Percentiles rank a stretch among this genome's conserved stretches.
phyloP scores from a whole-genome alignment of 2,888 invertebrate genomes.

The Eledona agricola region DNA sequence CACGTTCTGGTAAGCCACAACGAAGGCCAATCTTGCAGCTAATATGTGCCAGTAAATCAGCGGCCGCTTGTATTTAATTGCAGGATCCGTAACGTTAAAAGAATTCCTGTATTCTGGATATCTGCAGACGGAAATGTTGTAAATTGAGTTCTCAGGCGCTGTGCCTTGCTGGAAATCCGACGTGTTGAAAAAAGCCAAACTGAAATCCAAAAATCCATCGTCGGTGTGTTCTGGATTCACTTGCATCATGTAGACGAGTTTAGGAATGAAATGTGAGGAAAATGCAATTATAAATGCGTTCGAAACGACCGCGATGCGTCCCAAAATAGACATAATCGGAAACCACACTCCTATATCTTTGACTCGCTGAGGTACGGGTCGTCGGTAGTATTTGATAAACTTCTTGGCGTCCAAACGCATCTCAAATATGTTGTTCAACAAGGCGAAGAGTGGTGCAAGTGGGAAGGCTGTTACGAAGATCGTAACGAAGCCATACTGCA shows the following conservation, averaged over 20 bases:
- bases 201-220: slow-evolving; percentile 74
- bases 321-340: slow-evolving; percentile 76
- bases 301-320: slow-evolving; percentile 78
- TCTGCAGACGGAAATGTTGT: slow-evolving; percentile 63
- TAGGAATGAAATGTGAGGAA: slow-evolving; percentile 84
- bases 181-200: slow-evolving; percentile 73
- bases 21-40: slow-evolving; percentile 77
- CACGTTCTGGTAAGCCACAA: slow-evolving; percentile 82
- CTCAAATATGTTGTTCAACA: slow-evolving; percentile 84
- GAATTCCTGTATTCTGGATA: slow-evolving; percentile 77
- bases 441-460: slow-evolving; percentile 81
- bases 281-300: slow-evolving; percentile 83
- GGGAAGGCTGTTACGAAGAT: slow-evolving; percentile 89
- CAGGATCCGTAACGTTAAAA: slow-evolving; percentile 63
- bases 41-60: slow-evolving; percentile 78
- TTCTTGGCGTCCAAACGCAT: slow-evolving; percentile 86
- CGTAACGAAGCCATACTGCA: slow-evolving; percentile 88
- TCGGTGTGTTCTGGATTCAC: slow-evolving; percentile 65
- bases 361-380: slow-evolving; percentile 78
- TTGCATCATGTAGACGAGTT: slow-evolving; percentile 72
- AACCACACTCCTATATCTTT: slow-evolving; percentile 84
- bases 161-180: slow-evolving; percentile 66
- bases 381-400: slow-evolving; percentile 75
- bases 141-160: slow-evolving; percentile 51
- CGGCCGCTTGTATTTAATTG: slow-evolving; percentile 68